Evolutionary conservation across 1,140 invertebrate genomes (phyloP).

Genomic region (Odontomachus brunneus): DNA sequence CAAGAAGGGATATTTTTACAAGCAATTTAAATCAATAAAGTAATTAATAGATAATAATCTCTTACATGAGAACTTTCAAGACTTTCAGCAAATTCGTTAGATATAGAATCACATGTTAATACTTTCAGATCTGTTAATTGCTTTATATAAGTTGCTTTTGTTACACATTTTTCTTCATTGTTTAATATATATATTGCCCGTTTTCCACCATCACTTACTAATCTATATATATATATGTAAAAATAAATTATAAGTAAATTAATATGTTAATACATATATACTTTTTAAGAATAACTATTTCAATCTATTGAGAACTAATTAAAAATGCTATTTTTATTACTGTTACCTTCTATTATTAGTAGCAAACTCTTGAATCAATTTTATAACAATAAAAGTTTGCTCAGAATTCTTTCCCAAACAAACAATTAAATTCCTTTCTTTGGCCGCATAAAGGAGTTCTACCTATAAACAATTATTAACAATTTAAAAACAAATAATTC

Average conservation of each 20-base stretch:
- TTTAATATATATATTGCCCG: conserved; percentile 86
- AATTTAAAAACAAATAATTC: conserved; percentile 17
- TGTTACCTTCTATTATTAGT: conserved; percentile 85
- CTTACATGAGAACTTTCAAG: conserved; percentile 79
- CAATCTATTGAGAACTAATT: neutral
- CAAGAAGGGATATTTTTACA: conserved; percentile 65
- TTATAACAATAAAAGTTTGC: conserved; percentile 95
- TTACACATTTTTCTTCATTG: conserved; percentile 85
- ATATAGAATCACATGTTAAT: conserved; percentile 68
- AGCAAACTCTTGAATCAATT: conserved; percentile 93
- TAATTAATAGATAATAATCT: conserved; percentile 73
- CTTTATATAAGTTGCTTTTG: conserved; percentile 86
- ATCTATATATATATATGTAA: conserved; percentile 79
- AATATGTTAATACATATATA: conserved; percentile 66
- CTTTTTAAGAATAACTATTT: conserved; percentile 3
- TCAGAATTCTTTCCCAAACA: conserved; percentile 93
- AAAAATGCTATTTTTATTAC: conserved; percentile 63
- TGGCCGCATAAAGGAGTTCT: conserved; percentile 92
- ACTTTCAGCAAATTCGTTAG: conserved; percentile 64
- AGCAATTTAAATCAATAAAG: conserved; percentile 69
- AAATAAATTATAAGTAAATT: conserved; percentile 76
- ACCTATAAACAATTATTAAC: conserved; percentile 84
- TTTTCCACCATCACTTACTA: conserved; percentile 78
- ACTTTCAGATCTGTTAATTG: conserved; percentile 83
- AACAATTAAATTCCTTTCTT: conserved; percentile 93